Evolutionary conservation across 1,140 invertebrate species (phyloP).

Genomic region (Gonatopus flavifemur): DNA sequence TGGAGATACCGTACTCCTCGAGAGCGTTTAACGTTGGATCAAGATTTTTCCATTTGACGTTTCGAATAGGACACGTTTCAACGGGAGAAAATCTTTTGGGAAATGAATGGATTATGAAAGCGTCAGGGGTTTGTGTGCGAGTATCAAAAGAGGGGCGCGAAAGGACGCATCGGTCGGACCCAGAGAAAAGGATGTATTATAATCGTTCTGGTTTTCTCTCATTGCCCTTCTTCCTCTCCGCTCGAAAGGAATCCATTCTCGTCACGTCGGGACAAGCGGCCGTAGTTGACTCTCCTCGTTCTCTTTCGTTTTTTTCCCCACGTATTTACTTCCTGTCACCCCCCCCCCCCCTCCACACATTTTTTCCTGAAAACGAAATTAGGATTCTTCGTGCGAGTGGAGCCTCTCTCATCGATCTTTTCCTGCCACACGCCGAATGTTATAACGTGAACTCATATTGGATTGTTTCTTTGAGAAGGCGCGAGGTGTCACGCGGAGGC

Average conservation of each 20-base stretch:
- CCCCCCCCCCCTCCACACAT: background rate
- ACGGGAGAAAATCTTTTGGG: too few relatives aligned
- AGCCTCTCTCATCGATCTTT: constrained; percentile 13
- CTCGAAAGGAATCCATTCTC: constrained; percentile 17
- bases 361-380: constrained; percentile 19
- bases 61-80: too few relatives aligned
- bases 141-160: background rate
- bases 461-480: too few relatives aligned
- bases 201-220: too few relatives aligned
- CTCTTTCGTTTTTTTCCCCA: constrained; percentile 2
- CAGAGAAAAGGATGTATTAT: constrained; percentile 13
- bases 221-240: constrained; percentile 3
- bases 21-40: too few relatives aligned
- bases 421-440: background rate
- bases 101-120: too few relatives aligned
- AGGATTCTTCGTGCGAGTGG: constrained; percentile 23
- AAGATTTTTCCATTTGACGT: too few relatives aligned
- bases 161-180: too few relatives aligned
- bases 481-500: too few relatives aligned
- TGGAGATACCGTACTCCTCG: too few relatives aligned
- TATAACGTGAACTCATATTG: too few relatives aligned
- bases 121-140: too few relatives aligned
- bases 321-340: background rate
- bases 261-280: constrained; percentile 25
- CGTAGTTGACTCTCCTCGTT: constrained; percentile 21